A percentile compares a stretch with the other conserved stretches of the same genome.
Evolutionary conservation across 2,888 invertebrate genomes (phyloP).

Genomic region (Clusia tigrina): DNA sequence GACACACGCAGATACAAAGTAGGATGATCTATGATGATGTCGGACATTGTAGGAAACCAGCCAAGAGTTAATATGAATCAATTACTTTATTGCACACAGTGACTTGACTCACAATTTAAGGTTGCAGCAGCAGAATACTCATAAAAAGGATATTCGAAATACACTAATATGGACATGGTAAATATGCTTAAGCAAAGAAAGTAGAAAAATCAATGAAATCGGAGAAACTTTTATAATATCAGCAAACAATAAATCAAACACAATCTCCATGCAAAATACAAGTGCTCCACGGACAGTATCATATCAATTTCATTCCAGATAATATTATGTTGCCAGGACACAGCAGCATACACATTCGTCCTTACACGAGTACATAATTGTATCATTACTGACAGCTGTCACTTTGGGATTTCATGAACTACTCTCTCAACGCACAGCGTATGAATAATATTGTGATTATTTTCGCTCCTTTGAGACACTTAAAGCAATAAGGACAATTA

Average conservation of each 20-base stretch:
- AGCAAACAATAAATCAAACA: background rate
- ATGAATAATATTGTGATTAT: background rate
- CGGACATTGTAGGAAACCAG: background rate
- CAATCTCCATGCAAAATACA: background rate
- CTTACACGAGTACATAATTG: constrained; percentile 50
- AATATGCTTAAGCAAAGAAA: no score
- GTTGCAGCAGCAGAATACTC: no score
- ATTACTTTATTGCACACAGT: background rate
- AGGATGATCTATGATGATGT: no score
- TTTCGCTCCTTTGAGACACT: no score
- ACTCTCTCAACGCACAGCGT: background rate
- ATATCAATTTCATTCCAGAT: background rate
- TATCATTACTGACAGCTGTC: constrained; percentile 54
- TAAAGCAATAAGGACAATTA: no score
- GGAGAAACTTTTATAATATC: background rate
- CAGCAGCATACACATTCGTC: no score
- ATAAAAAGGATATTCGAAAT: no score
- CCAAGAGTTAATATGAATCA: background rate
- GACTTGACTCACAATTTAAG: no score
- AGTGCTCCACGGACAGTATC: background rate
- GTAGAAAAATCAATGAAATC: no score
- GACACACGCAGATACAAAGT: no score
- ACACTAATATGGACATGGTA: no score
- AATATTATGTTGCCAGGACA: background rate
- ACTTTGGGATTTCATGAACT: constrained; percentile 22